Conservation (phyloP, 2,113 vertebrate species). For the Bubo scandiacus region DNA sequence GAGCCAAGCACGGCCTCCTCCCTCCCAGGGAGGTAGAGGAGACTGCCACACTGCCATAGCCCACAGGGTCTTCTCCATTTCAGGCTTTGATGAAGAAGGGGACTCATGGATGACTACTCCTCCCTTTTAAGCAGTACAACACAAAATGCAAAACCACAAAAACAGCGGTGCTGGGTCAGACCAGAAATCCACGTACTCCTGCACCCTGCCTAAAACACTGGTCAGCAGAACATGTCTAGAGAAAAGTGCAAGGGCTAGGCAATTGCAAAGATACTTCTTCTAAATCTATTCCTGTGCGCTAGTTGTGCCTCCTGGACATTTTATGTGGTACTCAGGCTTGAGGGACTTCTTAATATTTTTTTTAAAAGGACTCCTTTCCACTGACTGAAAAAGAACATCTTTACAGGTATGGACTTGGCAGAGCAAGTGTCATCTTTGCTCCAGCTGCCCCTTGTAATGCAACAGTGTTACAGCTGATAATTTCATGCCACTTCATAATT, state of each 20-base stretch:
- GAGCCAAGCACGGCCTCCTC: background rate
- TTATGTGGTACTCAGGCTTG: background rate
- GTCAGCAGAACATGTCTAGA: background rate
- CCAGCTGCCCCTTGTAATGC: background rate
- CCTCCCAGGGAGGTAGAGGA: background rate
- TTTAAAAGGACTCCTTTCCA: background rate
- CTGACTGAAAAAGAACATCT: background rate
- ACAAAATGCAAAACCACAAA: background rate
- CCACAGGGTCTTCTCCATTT: background rate
- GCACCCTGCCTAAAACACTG: background rate
- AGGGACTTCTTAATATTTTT: background rate
- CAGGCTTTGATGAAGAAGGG: background rate
- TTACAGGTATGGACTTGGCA: background rate
- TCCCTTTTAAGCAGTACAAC: background rate
- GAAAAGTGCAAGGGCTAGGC: background rate
- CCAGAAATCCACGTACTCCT: background rate
- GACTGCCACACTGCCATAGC: background rate
- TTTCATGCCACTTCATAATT: background rate
- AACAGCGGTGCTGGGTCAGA: background rate
- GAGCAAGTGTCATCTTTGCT: background rate
- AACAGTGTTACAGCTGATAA: background rate
- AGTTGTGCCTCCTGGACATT: background rate
- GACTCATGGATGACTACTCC: background rate
- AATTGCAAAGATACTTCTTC: background rate
- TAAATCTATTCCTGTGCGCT: background rate